Base-by-base conservation (phyloP, 2,797 vertebrate species). In the Percopsis omiscomaycus region DNA sequence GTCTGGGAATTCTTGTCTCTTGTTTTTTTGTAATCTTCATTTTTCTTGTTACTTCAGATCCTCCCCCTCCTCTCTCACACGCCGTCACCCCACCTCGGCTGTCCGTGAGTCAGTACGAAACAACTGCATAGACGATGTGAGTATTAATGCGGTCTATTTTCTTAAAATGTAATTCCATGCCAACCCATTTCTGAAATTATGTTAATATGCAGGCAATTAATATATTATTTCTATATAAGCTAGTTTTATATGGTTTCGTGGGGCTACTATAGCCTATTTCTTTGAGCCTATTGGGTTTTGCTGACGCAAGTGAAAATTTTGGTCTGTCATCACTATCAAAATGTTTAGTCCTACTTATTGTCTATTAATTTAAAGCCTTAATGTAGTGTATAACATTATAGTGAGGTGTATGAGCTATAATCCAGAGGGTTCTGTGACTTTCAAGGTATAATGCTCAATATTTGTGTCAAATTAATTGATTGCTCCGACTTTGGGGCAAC, bases 101-200 rank as follows among this genome's bases (percentile, higher is more conserved):
- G 71, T 63, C 78, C 65, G 83, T 84, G 84, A 87, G 81, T 88
- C 88, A 88, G 65, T 84, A 80, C 82, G 52, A 81, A 88, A 84
- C 89, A 84, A 74, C 92, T 91, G 89, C 88, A 89, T 74, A 89
- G 86, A 88, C 79, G 69, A 93, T 93, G 92, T 93, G 86, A 93
- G 92, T 93, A 91, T 81, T 75, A 75, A 81, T 89, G 88, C 86
- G 82, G 80, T 45, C 64, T 72, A 4, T 61, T 66, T 69, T 73
- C 8, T 49, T 67, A 28, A 74, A 29, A 30, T 6, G 27, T 14
- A n/a, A 55, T 32, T 37, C 54, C n/a, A 55, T 14, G 13, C 28
- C 22, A 32, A 32, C 13, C 30, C 29, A 15, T 55, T 32, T 55
- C 29, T 32, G 10, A 14, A 5, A 14, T 16, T 15, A 5, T 15